Base-by-base conservation (phyloP, 2,113 vertebrate species). In the Silurus meridionalis region DNA sequence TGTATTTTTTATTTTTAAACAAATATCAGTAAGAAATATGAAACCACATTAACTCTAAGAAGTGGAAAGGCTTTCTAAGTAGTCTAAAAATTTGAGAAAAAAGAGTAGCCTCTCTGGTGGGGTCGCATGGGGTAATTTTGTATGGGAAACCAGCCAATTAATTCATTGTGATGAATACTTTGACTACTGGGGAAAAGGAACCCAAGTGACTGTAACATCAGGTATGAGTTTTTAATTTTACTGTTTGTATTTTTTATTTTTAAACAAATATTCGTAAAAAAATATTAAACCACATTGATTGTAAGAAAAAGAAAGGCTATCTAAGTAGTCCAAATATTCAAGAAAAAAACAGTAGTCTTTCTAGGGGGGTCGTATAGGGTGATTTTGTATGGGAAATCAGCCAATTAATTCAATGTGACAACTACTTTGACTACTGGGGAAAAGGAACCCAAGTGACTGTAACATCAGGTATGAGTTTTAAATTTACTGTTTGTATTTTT, bases 401-500 rank as follows among this genome's bases (percentile, higher is more conserved):
- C 5, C 66, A 23, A 3, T 82, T 78, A n/a, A 21, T 6, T 52
- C 28, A 79, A 58, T 72, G 87, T 90, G 89, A 78, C 72, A 53
- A 85, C 83, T 64, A 79, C 78, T 61, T 61, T 1, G 78, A 80
- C 78, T 80, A 80, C 78, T 80, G 78, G 78, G 84, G 84, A 67
- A 85, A 85, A 85, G 84, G 84, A 85, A 85, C 84, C 1, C 48
- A 69, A 67, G 84, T 85, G 21, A 85, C 84, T 8, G 84, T 85
- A 7, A 58, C 28, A 10, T 77, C 74, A 25, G 74, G 74, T 77
- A 25, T 55, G 52, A 14, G 23, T 6, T 55, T 11, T 77, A 3
- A 5, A 25, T 53, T 53, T 55, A 11, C 14, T 53, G 23, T n/a
- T 72, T 46, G 6, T 11, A 57, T 57, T 57, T 7, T 8, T 19